Evolutionary conservation across 2,113 vertebrate species (phyloP), one percentile per base, ranked within the genome.

Genomic region (Tamias sibiricus): DNA sequence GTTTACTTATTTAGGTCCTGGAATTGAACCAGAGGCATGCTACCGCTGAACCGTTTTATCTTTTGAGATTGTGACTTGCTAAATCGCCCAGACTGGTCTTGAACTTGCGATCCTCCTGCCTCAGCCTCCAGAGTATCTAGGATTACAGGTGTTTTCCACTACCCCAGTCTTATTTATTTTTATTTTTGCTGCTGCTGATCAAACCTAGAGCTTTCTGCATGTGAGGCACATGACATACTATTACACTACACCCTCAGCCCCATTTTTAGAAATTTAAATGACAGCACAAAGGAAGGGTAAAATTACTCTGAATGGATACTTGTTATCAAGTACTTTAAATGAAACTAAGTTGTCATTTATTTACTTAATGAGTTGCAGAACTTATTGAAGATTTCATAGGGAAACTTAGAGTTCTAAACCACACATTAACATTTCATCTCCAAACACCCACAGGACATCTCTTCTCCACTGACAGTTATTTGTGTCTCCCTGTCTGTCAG

Each of bases 291-390:
- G 10, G 44, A 59, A 86, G 13, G 22, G 3, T 57, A 49, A 90
- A 69, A 83, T 80, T 83, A 47, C 42, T 69, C 80, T 42, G 47
- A 91, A 81, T 82, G 19, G 19, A 42, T 52, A 14, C 37, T 82
- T 69, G 19, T 89, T 89, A 85, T 75, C 42, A 81, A 76, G 49
- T 40, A 16, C 22, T 89, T 17, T 71, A 92, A 82, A 37, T 83
- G 77, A 92, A 88, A 95, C 37, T 40, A 71, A 91, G 72, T 74
- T 90, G 11, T 77, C 59, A 42, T 87, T 72, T 77, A 59, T 80
- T 90, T 82, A 22, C 40, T 86, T 72, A 30, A 16, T 54, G 37
- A 69, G 64, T 22, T 75, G 4, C 84, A 35, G 37, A 69, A 57
- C 32, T 77, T 69, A 57, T n/a, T 77, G 2, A 69, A 47, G 24